phyloP scores from a whole-genome alignment of 2,888 invertebrate species.

The Cephus rjabovi region DNA sequence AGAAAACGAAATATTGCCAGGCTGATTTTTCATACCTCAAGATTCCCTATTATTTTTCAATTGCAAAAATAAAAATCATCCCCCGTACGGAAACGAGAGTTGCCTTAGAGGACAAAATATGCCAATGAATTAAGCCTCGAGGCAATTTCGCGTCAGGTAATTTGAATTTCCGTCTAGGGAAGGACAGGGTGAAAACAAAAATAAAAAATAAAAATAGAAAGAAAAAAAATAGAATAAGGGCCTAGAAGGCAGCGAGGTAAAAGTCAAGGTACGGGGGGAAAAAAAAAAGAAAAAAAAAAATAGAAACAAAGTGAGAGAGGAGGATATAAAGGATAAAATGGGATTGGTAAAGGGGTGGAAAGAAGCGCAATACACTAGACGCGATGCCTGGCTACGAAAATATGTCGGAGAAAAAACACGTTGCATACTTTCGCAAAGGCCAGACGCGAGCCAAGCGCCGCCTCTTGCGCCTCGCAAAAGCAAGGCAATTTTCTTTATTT shows the following conservation, averaged over 20 bases:
- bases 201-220: background rate
- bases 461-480: background rate
- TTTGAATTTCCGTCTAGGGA: background rate
- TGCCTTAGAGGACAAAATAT: background rate
- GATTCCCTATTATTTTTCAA: background rate
- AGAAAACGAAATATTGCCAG: background rate
- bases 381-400: background rate
- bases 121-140: background rate
- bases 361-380: background rate
- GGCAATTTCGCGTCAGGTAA: background rate
- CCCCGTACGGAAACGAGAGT: background rate
- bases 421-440: background rate
- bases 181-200: background rate
- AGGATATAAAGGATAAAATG: background rate
- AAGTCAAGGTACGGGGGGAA: background rate
- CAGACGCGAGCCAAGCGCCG: background rate
- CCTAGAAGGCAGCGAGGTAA: background rate
- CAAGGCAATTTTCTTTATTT: slow-evolving; percentile 30
- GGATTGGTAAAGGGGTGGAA: background rate
- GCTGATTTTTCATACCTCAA: background rate
- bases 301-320: background rate
- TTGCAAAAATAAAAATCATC: background rate
- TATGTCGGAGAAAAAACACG: background rate
- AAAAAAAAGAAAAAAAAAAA: background rate
- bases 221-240: slow-evolving; percentile 6